Base-by-base conservation (phyloP, 2,113 vertebrate genomes). In the Rhipidura dahli region DNA sequence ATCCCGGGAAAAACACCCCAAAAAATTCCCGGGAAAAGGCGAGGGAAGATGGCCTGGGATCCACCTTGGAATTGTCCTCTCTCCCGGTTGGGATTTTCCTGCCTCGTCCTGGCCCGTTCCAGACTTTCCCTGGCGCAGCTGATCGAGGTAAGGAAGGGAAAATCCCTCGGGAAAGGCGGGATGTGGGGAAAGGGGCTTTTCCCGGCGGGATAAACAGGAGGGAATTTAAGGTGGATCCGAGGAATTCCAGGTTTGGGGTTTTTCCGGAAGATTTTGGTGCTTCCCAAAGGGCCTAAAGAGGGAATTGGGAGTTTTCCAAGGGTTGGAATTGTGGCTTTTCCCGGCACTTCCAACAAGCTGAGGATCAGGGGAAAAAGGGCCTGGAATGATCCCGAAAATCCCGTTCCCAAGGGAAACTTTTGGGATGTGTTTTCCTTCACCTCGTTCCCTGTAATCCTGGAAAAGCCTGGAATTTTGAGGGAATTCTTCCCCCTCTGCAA, bases 1-100 rank as follows among this genome's bases (percentile, higher is more conserved):
- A 39, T 39, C 9, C 39, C 39, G 39, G 39, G 39, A 39, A 39
- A 39, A 39, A 39, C n/a, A n/a, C n/a, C n/a, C n/a, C n/a, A n/a
- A n/a, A n/a, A n/a, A n/a, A n/a, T n/a, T n/a, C n/a, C 39, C 39
- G 39, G 39, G 39, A 39, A 39, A 39, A 39, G 39, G n/a, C n/a
- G n/a, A n/a, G n/a, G n/a, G 80, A 93, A 87, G 91, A 96, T 97
- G 97, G 95, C 79, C 76, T 53, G 94, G 96, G 87, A 93, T 56
- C 76, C 83, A 26, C 22, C 37, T 35, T 28, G 40, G 31, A 89
- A 85, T 63, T 72, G 77, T 60, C 54, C 50, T 7, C 24, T 10
- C 26, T 28, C 27, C 50, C 50, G 27, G 0, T 15, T 8, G 8
- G 78, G 49, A 11, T 72, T 69, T 16, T 90, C 89, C 10, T 75